Evolutionary conservation across 2,797 vertebrate genomes (phyloP).

Genomic region (Anguilla megastoma): DNA sequence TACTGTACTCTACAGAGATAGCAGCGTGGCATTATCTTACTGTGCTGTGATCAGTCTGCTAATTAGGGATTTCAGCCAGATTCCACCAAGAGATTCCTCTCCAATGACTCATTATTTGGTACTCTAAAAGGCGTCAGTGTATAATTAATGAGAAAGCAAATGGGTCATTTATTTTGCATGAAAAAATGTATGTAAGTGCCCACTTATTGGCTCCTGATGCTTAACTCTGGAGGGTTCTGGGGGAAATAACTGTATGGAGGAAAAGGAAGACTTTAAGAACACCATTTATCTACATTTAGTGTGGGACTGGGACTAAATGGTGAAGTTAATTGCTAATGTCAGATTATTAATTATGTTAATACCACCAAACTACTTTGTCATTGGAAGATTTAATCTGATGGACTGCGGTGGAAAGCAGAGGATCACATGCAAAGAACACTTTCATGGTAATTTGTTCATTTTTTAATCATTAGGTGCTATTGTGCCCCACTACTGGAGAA

Average conservation of each 20-base stretch:
- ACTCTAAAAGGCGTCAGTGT: not conserved
- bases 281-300: conserved; percentile 5
- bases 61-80: conserved; percentile 5
- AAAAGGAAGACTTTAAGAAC: not conserved
- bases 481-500: not conserved
- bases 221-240: not conserved
- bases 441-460: not conserved
- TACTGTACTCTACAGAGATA: not conserved
- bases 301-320: not conserved
- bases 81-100: not conserved
- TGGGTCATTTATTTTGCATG: conserved; percentile 15
- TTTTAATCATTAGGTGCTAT: not conserved
- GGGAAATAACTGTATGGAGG: not conserved
- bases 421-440: not conserved
- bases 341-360: conserved; percentile 20
- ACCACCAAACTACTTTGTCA: not conserved
- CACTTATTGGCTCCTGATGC: conserved; percentile 5
- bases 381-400: not conserved
- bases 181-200: conserved; percentile 13
- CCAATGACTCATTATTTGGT: conserved; percentile 17
- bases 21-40: too few relatives aligned
- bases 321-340: conserved; percentile 11
- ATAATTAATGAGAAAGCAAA: conserved; percentile 22
- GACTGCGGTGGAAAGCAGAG: not conserved
- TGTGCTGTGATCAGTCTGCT: not conserved